Conservation (phyloP, 2,888 invertebrate species). For the Ornithoptera alexandrae region DNA sequence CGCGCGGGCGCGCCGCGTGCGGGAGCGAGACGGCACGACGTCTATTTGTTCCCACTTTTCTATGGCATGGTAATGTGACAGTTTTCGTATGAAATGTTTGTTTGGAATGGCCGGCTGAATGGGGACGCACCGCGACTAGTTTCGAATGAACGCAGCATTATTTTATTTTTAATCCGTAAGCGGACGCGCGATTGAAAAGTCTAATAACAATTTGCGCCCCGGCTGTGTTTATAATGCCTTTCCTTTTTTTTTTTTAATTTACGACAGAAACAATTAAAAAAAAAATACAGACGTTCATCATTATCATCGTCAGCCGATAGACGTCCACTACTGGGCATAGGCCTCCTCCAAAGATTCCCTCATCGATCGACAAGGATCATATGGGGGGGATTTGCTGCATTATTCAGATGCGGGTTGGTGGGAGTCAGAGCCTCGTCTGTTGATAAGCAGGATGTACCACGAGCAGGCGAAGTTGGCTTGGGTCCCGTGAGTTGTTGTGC, state of each 20-base stretch:
- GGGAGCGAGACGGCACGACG: constrained; percentile 54
- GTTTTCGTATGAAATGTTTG: constrained; percentile 76
- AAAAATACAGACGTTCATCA: neutral
- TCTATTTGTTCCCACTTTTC: constrained; percentile 75
- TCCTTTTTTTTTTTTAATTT: constrained; percentile 13
- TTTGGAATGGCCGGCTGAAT: constrained; percentile 64
- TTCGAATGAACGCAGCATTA: constrained; percentile 58
- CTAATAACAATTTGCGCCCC: constrained; percentile 44
- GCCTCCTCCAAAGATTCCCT: no score
- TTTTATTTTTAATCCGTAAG: constrained; percentile 71
- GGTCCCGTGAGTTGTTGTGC: no score
- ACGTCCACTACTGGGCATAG: no score
- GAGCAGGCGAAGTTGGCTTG: no score
- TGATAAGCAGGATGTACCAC: no score
- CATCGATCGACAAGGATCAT: no score
- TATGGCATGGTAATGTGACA: constrained; percentile 72
- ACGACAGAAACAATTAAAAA: constrained; percentile 6
- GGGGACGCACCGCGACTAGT: constrained; percentile 53
- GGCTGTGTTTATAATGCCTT: constrained; percentile 32
- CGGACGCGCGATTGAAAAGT: constrained; percentile 47
- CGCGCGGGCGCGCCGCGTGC: constrained; percentile 35
- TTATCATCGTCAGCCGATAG: no score
- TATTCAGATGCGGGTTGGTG: no score
- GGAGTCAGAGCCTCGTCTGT: no score
- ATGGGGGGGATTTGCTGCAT: no score